Evolutionary conservation across 2,888 invertebrate species (phyloP).

Genomic region (Linyphia triangularis): DNA sequence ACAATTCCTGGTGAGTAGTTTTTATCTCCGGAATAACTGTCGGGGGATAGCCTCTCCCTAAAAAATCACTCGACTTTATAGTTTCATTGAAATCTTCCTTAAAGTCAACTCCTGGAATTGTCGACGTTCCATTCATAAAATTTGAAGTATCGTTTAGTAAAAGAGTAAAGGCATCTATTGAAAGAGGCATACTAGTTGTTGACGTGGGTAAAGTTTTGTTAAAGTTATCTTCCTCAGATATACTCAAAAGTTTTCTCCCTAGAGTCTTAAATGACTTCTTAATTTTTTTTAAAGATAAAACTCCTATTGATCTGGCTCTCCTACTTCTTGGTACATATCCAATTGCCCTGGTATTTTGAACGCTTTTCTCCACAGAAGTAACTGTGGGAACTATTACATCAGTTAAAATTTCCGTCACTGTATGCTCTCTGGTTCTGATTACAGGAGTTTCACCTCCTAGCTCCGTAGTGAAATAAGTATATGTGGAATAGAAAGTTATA

Average conservation of each 20-base stretch:
- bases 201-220: background rate
- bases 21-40: too few relatives aligned
- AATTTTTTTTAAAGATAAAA: background rate
- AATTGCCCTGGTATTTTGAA: conserved; percentile 4
- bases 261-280: background rate
- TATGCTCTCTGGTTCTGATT: conserved; percentile 72
- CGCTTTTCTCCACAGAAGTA: background rate
- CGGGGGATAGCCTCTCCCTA: too few relatives aligned
- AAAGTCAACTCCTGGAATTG: too few relatives aligned
- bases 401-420: conserved; percentile 74
- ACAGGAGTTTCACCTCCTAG: conserved; percentile 71
- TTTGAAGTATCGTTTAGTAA: background rate
- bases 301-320: background rate
- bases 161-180: background rate
- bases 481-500: conserved; percentile 76
- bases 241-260: conserved; percentile 37
- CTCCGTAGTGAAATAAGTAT: conserved; percentile 76
- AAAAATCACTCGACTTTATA: too few relatives aligned
- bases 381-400: conserved; percentile 73
- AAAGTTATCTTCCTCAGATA: background rate
- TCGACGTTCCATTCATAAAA: background rate
- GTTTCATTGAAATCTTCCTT: too few relatives aligned
- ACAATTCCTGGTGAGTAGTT: too few relatives aligned
- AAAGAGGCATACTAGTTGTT: background rate
- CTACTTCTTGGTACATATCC: background rate